phyloP scores from a whole-genome alignment of 1,140 invertebrate species.

The Mya arenaria region DNA sequence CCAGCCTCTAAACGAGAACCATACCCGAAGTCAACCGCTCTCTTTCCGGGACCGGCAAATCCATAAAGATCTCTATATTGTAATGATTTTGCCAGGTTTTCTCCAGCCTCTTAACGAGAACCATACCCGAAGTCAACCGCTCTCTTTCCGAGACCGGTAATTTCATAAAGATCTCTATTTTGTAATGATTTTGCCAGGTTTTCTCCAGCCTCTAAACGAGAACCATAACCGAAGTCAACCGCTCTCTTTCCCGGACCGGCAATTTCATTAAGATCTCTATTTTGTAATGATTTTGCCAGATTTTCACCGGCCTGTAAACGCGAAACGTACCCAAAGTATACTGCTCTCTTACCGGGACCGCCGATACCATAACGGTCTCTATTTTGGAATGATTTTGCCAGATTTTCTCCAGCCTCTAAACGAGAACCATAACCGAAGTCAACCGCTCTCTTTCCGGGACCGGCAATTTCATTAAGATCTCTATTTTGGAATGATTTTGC shows the following conservation, averaged over 20 bases:
- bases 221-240: neutral
- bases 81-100: conserved; percentile 17
- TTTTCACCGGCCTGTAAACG: neutral
- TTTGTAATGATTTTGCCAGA: neutral
- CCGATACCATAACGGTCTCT: too few relatives aligned
- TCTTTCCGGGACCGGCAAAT: neutral
- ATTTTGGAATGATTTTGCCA: too few relatives aligned
- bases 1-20: too few relatives aligned
- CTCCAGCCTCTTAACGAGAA: neutral
- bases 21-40: neutral
- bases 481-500: too few relatives aligned
- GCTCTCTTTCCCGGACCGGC: conserved; percentile 8
- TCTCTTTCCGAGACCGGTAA: conserved; percentile 13
- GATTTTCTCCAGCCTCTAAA: too few relatives aligned
- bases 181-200: neutral
- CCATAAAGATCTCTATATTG: neutral
- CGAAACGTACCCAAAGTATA: conserved; percentile 11
- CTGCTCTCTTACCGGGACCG: too few relatives aligned
- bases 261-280: neutral
- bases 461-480: too few relatives aligned
- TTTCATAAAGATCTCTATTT: neutral
- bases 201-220: neutral
- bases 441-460: too few relatives aligned
- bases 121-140: conserved; percentile 24
- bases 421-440: too few relatives aligned